phyloP scores from a whole-genome alignment of 2,113 vertebrate species.

The Sinocyclocheilus rhinocerous region DNA sequence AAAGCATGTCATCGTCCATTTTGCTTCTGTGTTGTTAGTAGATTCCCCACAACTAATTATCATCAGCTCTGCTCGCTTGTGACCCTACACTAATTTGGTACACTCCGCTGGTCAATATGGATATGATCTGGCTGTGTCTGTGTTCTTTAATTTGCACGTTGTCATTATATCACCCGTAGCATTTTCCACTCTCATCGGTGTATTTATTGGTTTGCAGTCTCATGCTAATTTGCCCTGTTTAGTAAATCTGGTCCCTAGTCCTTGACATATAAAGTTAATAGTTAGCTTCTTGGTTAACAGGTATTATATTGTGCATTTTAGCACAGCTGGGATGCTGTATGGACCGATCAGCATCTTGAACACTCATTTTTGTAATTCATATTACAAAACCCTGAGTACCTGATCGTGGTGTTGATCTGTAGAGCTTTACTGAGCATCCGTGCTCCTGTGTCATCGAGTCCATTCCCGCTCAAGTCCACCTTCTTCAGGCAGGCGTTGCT shows the following conservation, averaged over 20 bases:
- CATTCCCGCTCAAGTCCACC: conserved; percentile 89
- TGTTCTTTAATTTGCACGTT: not conserved
- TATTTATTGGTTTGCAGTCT: not conserved
- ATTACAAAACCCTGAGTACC: conserved; percentile 66
- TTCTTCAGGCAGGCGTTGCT: conserved; percentile 86
- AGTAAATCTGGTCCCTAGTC: not conserved
- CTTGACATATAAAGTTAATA: not conserved
- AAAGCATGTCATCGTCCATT: too few species aligned
- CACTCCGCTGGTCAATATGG: not conserved
- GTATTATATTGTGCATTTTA: not conserved
- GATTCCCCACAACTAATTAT: not conserved
- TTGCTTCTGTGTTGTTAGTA: not conserved
- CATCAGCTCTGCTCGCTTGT: not conserved
- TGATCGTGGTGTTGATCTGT: conserved; percentile 89
- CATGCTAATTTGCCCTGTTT: not conserved
- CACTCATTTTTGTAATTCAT: not conserved
- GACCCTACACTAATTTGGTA: not conserved
- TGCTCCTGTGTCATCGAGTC: conserved; percentile 87
- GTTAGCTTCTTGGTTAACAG: not conserved
- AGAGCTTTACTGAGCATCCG: conserved; percentile 92
- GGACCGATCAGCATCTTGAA: not conserved
- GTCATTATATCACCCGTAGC: not conserved
- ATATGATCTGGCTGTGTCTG: not conserved
- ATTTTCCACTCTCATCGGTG: not conserved
- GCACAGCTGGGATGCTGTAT: not conserved